These are phyloP conservation scores for Hofmannophila pseudospretella DNA, from an alignment of 2,888 invertebrate genomes.

Conservation along the genomic window DNA sequence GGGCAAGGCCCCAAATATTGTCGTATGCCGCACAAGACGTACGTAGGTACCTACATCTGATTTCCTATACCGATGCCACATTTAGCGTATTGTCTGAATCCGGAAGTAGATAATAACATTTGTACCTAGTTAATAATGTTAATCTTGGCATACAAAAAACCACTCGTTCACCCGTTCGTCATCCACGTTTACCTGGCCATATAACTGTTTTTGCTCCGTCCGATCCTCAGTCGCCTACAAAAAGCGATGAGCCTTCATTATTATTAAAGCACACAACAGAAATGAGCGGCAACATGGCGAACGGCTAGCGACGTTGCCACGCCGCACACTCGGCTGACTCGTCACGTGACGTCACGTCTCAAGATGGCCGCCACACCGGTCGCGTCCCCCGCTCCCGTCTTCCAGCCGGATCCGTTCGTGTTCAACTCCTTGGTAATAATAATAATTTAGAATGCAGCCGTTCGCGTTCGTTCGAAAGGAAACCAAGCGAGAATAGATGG, in stretches of 20 bases:
- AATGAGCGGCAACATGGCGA: slow-evolving; percentile 58
- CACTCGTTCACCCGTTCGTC: slow-evolving; percentile 34
- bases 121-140: too few species aligned
- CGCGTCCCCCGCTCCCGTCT: slow-evolving; percentile 46
- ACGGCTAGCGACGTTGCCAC: slow-evolving; percentile 64
- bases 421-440: slow-evolving; percentile 54
- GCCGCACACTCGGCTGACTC: slow-evolving; percentile 67
- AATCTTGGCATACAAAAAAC: too few species aligned
- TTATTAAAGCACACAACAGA: slow-evolving; percentile 64
- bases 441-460: slow-evolving; percentile 70
- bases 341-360: slow-evolving; percentile 78
- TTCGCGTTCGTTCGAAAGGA: slow-evolving; percentile 63
- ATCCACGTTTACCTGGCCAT: slow-evolving; percentile 58
- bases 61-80: not conserved
- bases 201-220: slow-evolving; percentile 69
- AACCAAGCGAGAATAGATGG: slow-evolving; percentile 71
- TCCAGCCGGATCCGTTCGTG: slow-evolving; percentile 64
- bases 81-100: too few species aligned
- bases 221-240: slow-evolving; percentile 59
- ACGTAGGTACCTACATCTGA: not conserved
- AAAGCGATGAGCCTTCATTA: slow-evolving; percentile 61
- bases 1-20: too few species aligned
- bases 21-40: too few species aligned
- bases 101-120: too few species aligned
- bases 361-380: slow-evolving; percentile 75